A percentile compares a stretch with the other conserved stretches of the same genome.
These are phyloP conservation scores for Rattus rattus DNA, from an alignment of 2,113 vertebrate species.

Conservation along the genomic window DNA sequence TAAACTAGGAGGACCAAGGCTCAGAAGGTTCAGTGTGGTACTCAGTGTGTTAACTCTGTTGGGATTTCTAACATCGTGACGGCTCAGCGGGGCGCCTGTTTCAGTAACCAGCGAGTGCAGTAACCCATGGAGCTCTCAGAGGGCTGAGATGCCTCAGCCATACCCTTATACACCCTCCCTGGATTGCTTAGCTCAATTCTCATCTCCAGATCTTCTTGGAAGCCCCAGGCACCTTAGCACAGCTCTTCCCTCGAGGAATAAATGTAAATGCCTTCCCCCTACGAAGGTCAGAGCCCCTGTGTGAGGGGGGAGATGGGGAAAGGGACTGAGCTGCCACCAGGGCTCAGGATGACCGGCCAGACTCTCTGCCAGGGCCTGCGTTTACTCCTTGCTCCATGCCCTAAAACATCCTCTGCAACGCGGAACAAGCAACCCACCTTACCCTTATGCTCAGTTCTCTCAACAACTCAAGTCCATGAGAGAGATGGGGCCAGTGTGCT, in stretches of 20 bases:
- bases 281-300: neutral
- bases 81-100: too few relatives aligned
- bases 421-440: neutral
- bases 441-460: neutral
- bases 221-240: neutral
- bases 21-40: neutral
- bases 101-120: rapidly evolving
- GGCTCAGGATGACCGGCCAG: neutral
- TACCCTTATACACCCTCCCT: neutral
- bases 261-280: neutral
- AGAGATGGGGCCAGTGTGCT: neutral
- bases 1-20: neutral
- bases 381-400: neutral
- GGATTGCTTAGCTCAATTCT: rapidly evolving
- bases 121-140: neutral
- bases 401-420: neutral
- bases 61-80: neutral
- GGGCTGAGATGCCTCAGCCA: neutral
- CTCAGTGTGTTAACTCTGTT: neutral
- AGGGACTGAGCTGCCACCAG: neutral
- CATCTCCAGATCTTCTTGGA: neutral
- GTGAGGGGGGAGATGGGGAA: neutral
- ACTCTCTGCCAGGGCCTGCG: neutral
- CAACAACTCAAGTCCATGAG: neutral
- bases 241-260: neutral